Base-by-base conservation (phyloP, 2,888 invertebrate species). In the Operophtera brumata region DNA sequence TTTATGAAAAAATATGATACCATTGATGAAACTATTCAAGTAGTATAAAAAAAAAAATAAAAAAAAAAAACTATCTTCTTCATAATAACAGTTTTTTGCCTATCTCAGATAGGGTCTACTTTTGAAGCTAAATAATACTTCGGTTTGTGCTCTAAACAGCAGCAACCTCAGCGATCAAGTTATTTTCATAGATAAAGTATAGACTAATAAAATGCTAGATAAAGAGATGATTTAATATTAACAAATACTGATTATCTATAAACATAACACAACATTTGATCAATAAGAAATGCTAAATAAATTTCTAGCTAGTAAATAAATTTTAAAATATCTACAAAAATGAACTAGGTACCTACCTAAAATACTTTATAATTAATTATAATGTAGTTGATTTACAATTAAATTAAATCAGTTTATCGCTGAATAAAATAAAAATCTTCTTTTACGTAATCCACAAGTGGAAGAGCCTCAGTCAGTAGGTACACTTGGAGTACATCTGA, bases 1-100 rank as follows among this genome's bases (percentile, higher is more conserved):
- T 67, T 70, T 65, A 71, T 62, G 70, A 67, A 73, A 20, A 71
- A 70, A 69, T 68, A 68, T 71, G 62, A 71, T 65, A 66, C 52
- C 58, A 66, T 64, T 54, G 58, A 64, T 65, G 65, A 58, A 59
- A 62, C 65, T 67, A 70, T 65, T n/a, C n/a, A n/a, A n/a, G n/a
- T n/a, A n/a, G n/a, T n/a, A n/a, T n/a, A n/a, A n/a, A n/a, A n/a
- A n/a, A n/a, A n/a, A n/a, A n/a, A n/a, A n/a, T n/a, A n/a, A n/a
- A n/a, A n/a, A n/a, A n/a, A n/a, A n/a, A n/a, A 58, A 59, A 62
- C 65, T 67, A 70, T 65, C 61, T 68, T 62, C 62, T 66, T 52
- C 55, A 61, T 65, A 66, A 60, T 62, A 73, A 70, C 70, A 67
- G 65, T 62, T 62, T 61, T 66, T 60, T 61, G 53, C 66, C 66